Conservation (phyloP, 2,888 invertebrate genomes). For the Thyatira batis region DNA sequence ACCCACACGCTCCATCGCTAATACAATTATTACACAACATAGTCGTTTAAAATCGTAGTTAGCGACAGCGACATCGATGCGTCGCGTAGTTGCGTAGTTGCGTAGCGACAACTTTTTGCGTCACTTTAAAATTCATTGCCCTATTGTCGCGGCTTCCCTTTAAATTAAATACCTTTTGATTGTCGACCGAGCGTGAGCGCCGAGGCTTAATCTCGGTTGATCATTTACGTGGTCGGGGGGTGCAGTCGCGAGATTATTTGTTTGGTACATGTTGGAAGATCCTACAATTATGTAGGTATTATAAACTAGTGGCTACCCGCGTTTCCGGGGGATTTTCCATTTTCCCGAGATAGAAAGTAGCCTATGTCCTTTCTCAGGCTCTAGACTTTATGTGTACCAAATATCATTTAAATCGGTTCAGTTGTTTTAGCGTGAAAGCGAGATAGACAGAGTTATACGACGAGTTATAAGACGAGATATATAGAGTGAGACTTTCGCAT, state of each 20-base stretch:
- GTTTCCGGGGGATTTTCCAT: too few species aligned
- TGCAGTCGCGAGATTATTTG: neutral
- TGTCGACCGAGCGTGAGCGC: conserved; percentile 65
- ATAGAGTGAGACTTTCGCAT: too few species aligned
- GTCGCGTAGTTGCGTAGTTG: too few species aligned
- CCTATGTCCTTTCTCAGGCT: too few species aligned
- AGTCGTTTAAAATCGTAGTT: conserved; percentile 22
- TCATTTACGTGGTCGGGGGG: conserved; percentile 45
- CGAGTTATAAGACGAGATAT: too few species aligned
- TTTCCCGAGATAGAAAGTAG: too few species aligned
- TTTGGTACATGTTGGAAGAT: neutral
- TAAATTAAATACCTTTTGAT: conserved; percentile 57
- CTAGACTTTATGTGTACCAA: too few species aligned
- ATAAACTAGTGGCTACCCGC: too few species aligned
- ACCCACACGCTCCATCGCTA: conserved; percentile 33
- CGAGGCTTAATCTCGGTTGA: conserved; percentile 66
- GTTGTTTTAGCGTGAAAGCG: too few species aligned
- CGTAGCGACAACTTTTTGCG: conserved; percentile 35
- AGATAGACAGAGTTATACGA: too few species aligned
- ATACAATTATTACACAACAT: conserved; percentile 48
- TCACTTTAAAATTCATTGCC: conserved; percentile 26
- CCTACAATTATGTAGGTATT: neutral
- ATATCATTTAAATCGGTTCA: too few species aligned
- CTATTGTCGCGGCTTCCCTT: conserved; percentile 34
- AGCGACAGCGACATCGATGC: conserved; percentile 20